phyloP scores from a whole-genome alignment of 1,140 invertebrate species.

The Araneus ventricosus region DNA sequence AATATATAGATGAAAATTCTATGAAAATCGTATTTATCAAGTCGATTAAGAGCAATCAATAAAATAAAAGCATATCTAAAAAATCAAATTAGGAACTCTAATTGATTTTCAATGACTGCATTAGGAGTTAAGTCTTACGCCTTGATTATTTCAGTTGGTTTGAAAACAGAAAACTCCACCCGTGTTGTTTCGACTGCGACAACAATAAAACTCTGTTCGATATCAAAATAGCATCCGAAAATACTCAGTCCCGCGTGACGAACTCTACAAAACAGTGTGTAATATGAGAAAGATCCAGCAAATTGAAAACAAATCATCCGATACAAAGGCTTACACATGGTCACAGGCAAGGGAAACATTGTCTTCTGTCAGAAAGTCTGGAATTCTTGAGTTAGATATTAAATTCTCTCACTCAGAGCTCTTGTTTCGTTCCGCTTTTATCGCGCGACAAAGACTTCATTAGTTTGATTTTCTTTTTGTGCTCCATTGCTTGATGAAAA shows the following conservation, averaged over 20 bases:
- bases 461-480: slow-evolving; percentile 38
- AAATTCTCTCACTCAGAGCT: not conserved
- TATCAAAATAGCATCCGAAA: not conserved
- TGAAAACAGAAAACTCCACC: not conserved
- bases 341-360: slow-evolving; percentile 16
- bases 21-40: too few species aligned
- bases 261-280: not conserved
- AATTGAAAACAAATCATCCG: not conserved
- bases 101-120: too few species aligned
- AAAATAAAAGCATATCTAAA: too few species aligned
- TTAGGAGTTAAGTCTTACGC: too few species aligned
- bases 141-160: too few species aligned
- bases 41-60: too few species aligned
- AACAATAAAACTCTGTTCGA: not conserved
- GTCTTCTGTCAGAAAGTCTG: slow-evolving; percentile 49
- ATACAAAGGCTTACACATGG: slow-evolving; percentile 22
- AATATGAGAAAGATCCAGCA: slow-evolving; percentile 3
- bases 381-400: slow-evolving; percentile 47
- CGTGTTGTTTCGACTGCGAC: not conserved
- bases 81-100: too few species aligned
- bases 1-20: too few species aligned
- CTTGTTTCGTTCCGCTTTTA: not conserved
- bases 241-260: not conserved
- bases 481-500: slow-evolving; percentile 30
- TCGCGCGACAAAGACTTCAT: slow-evolving; percentile 40